phyloP scores from a whole-genome alignment of 2,113 vertebrate species.

The Odobenus rosmarus region DNA sequence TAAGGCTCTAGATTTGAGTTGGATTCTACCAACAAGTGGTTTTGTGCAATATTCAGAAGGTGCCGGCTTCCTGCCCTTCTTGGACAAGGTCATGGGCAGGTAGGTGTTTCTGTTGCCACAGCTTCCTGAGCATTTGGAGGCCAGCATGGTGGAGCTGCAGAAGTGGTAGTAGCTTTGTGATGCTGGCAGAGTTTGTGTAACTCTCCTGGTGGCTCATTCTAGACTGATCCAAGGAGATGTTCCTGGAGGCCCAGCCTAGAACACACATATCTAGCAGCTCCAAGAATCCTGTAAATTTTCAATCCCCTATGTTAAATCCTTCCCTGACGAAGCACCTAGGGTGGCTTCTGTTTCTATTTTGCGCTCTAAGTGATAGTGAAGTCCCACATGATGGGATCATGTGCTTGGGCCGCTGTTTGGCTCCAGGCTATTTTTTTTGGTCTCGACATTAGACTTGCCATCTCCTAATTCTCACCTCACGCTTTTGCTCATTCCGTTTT shows the following conservation, averaged over 20 bases:
- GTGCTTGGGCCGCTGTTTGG: neutral
- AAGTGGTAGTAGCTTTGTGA: neutral
- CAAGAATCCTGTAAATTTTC: neutral
- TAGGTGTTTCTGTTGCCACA: neutral
- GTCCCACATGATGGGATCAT: neutral
- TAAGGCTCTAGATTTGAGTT: neutral
- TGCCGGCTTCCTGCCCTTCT: neutral
- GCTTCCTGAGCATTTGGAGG: neutral
- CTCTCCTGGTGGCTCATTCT: neutral
- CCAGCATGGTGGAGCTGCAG: fast-evolving
- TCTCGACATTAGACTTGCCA: neutral
- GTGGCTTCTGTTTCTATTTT: neutral
- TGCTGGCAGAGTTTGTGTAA: no score
- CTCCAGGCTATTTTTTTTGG: neutral
- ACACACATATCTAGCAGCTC: neutral
- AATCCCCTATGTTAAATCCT: neutral
- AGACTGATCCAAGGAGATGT: neutral
- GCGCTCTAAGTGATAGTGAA: neutral
- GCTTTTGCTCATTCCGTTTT: neutral
- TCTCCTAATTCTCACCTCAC: neutral
- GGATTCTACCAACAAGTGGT: neutral
- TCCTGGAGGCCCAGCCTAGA: neutral
- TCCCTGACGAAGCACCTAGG: neutral
- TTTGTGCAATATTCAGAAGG: neutral
- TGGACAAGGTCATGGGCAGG: neutral